A percentile compares a stretch with the other conserved stretches of the same genome.
Conservation (phyloP, 2,797 vertebrate species). For the Acrossocheilus wenchowensis region DNA sequence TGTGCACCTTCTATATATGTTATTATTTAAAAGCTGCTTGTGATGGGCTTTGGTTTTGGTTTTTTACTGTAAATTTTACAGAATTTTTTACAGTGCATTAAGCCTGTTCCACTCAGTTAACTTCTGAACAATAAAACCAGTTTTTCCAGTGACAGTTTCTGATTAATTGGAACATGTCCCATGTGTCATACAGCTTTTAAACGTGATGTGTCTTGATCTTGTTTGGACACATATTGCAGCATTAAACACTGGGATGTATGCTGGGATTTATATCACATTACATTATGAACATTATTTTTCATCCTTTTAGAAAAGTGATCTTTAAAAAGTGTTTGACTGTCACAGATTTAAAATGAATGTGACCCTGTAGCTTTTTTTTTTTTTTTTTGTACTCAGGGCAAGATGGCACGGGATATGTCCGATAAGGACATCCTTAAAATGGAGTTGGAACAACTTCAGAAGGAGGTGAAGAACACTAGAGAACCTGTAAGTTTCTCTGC, state of each 20-base stretch:
- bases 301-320: background rate
- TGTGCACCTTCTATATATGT: no score
- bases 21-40: no score
- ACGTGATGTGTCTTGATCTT: background rate
- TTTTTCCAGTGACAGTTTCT: background rate
- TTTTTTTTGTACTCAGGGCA: constrained; percentile 62
- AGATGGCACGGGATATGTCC: constrained; percentile 94
- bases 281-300: background rate
- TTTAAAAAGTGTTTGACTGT: background rate
- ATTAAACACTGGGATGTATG: background rate
- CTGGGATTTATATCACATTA: background rate
- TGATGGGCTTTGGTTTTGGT: no score
- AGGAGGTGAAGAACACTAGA: constrained; percentile 82
- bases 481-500: constrained; percentile 71
- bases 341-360: background rate
- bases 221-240: no score
- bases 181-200: background rate
- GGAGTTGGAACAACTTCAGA: constrained; percentile 92
- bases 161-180: background rate
- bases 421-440: constrained; percentile 92
- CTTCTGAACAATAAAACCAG: background rate
- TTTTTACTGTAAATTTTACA: no score
- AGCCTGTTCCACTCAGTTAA: background rate
- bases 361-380: background rate
- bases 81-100: no score